phyloP scores from a whole-genome alignment of 2,888 invertebrate species.

The Drosophila prostipennis region DNA sequence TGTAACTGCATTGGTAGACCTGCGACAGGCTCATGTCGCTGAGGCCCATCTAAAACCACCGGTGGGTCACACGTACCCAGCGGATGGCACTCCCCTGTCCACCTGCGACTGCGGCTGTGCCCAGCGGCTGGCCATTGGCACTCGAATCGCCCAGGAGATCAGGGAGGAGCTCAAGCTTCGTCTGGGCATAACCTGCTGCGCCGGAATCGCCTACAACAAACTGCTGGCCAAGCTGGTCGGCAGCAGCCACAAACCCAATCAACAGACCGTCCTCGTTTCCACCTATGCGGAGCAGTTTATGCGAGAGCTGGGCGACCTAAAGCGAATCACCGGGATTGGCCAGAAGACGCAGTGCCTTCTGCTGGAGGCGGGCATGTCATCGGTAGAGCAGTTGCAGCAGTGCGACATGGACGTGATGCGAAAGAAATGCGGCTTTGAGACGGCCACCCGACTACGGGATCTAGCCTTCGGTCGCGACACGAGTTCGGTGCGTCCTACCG shows the following conservation, averaged over 20 bases:
- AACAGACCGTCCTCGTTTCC: slow-evolving; percentile 92
- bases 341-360: slow-evolving; percentile 88
- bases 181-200: slow-evolving; percentile 91
- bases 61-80: slow-evolving; percentile 86
- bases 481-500: slow-evolving; percentile 89
- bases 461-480: slow-evolving; percentile 91
- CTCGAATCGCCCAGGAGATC: slow-evolving; percentile 91
- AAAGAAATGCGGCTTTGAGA: slow-evolving; percentile 88
- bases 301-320: slow-evolving; percentile 87
- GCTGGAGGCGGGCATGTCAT: slow-evolving; percentile 87
- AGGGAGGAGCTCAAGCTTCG: slow-evolving; percentile 88
- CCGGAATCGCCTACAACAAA: slow-evolving; percentile 94
- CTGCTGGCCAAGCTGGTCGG: slow-evolving; percentile 92
- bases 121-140: slow-evolving; percentile 88
- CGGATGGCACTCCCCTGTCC: slow-evolving; percentile 84
- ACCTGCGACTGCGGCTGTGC: slow-evolving; percentile 91
- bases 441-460: slow-evolving; percentile 88
- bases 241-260: slow-evolving; percentile 90
- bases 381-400: slow-evolving; percentile 89
- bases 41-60: slow-evolving; percentile 66
- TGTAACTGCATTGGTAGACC: slow-evolving; percentile 87
- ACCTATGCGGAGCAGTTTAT: slow-evolving; percentile 88
- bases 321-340: slow-evolving; percentile 91
- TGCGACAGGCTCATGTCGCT: slow-evolving; percentile 67
- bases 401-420: slow-evolving; percentile 86